Evolutionary conservation across 2,888 invertebrate genomes (phyloP).

Genomic region (Euplagia quadripunctaria): DNA sequence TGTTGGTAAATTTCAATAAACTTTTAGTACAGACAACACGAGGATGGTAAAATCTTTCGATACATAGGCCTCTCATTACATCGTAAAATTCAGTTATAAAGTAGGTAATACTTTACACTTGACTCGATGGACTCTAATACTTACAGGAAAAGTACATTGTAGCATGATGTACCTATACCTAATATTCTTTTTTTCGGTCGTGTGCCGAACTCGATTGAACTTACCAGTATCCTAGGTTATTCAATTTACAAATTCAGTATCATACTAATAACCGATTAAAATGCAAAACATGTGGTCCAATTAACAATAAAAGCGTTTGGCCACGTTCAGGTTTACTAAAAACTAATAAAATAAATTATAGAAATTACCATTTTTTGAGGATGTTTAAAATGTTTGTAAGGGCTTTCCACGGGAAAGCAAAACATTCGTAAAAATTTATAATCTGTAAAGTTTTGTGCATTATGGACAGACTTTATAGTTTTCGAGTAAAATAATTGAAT

Average conservation of each 20-base stretch:
- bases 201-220: not conserved
- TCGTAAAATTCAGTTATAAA: conserved; percentile 51
- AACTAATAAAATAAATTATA: too few relatives aligned
- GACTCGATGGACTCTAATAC: not conserved
- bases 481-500: too few relatives aligned
- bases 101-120: not conserved
- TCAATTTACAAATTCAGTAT: not conserved
- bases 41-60: conserved; percentile 44
- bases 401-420: too few relatives aligned
- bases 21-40: conserved; percentile 36
- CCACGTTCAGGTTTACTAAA: too few relatives aligned
- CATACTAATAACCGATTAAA: not conserved
- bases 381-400: too few relatives aligned
- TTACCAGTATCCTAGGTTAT: not conserved
- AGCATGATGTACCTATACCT: not conserved
- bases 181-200: not conserved
- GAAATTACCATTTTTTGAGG: too few relatives aligned
- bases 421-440: too few relatives aligned
- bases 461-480: too few relatives aligned
- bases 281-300: not conserved
- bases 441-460: too few relatives aligned
- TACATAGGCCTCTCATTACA: conserved; percentile 30
- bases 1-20: conserved; percentile 46
- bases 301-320: not conserved
- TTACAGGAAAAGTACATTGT: not conserved